Conservation (phyloP, 2,888 invertebrate species). For the Chromoteleia sp. region DNA sequence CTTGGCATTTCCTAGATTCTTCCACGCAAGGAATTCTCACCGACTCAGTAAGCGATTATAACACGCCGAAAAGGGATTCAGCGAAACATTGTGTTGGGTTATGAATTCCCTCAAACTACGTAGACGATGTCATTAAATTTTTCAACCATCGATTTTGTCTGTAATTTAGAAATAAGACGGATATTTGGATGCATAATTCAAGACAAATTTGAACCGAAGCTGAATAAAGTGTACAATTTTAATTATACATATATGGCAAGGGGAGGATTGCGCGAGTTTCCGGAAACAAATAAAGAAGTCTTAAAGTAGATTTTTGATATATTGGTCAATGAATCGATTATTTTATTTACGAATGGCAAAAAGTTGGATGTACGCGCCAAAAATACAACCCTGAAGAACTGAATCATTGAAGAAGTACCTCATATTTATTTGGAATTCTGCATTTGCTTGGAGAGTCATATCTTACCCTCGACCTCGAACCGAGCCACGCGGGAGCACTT, state of each 20-base stretch:
- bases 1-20: slow-evolving; percentile 48
- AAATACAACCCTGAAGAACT: slow-evolving; percentile 42
- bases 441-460: slow-evolving; percentile 30
- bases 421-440: slow-evolving; percentile 23
- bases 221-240: slow-evolving; percentile 4
- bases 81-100: background rate
- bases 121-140: slow-evolving; percentile 13
- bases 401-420: slow-evolving; percentile 58
- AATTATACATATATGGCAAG: background rate
- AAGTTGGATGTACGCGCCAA: slow-evolving; percentile 29
- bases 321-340: slow-evolving; percentile 18
- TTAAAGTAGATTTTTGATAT: slow-evolving; percentile 12
- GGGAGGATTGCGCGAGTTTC: background rate
- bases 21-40: slow-evolving; percentile 28
- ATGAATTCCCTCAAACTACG: background rate
- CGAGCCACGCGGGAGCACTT: slow-evolving; percentile 51
- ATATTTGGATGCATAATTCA: slow-evolving; percentile 15
- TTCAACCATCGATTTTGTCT: background rate
- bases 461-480: slow-evolving; percentile 17
- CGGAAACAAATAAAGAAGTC: background rate
- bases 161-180: slow-evolving; percentile 7
- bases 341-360: slow-evolving; percentile 22
- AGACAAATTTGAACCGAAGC: background rate
- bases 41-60: slow-evolving; percentile 48
- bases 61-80: slow-evolving; percentile 1